Evolutionary conservation across 2,113 vertebrate genomes (phyloP).

Genomic region (Vanacampus margaritifer): DNA sequence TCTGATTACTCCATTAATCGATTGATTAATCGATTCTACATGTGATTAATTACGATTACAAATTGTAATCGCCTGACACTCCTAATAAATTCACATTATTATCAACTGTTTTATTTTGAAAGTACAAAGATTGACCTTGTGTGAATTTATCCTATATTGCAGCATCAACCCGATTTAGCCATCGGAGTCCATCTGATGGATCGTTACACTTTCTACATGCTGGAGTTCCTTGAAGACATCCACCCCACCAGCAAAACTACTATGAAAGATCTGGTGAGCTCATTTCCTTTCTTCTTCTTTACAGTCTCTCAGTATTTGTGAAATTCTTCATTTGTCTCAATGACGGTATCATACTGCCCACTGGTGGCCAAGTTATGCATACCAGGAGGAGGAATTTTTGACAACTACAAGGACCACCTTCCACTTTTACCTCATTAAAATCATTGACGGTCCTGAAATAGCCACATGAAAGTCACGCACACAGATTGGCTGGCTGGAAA

Average conservation of each 20-base stretch:
- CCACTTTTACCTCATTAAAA: neutral
- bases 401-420: neutral
- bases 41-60: too few relatives aligned
- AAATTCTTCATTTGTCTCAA: too few relatives aligned
- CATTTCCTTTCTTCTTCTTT: neutral
- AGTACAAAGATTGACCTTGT: too few relatives aligned
- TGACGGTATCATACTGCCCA: too few relatives aligned
- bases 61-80: too few relatives aligned
- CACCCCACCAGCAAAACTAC: conserved; percentile 91
- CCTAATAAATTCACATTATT: neutral
- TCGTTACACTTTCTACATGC: conserved; percentile 94
- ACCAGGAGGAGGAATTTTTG: too few relatives aligned
- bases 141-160: neutral
- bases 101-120: neutral
- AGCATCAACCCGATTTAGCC: conserved; percentile 97
- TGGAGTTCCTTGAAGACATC: conserved; percentile 97
- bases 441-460: conserved; percentile 4
- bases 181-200: conserved; percentile 98
- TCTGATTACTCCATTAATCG: too few relatives aligned
- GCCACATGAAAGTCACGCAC: conserved; percentile 47
- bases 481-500: conserved; percentile 26
- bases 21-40: too few relatives aligned
- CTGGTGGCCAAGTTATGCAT: too few relatives aligned
- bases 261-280: conserved; percentile 92
- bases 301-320: too few relatives aligned